These are phyloP conservation scores for Tiliacea aurago DNA, from an alignment of 2,888 invertebrate genomes.

Conservation along the genomic window DNA sequence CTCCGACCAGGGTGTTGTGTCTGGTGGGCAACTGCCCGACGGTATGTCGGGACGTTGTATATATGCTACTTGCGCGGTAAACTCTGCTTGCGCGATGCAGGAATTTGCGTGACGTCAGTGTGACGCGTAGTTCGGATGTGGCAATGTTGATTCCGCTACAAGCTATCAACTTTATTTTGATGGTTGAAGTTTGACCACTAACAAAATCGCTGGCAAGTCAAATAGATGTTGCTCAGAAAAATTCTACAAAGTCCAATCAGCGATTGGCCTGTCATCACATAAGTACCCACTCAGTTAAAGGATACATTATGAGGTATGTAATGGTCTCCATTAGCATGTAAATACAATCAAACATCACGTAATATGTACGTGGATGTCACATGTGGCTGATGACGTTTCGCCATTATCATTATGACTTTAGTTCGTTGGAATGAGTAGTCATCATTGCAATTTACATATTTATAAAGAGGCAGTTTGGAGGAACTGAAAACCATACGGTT, in stretches of 20 bases:
- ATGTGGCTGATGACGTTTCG: conserved; percentile 28
- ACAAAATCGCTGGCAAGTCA: neutral
- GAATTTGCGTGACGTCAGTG: no score
- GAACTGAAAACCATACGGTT: neutral
- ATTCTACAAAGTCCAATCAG: conserved; percentile 10
- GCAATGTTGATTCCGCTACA: no score
- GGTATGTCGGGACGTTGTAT: no score
- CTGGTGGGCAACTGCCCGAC: no score
- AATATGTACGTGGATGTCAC: neutral
- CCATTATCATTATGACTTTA: conserved; percentile 30
- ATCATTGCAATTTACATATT: conserved; percentile 8
- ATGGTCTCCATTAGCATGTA: conserved; percentile 40
- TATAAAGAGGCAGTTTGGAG: neutral
- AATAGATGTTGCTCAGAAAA: conserved; percentile 2
- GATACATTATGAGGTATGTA: conserved; percentile 28
- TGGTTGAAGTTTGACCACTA: neutral
- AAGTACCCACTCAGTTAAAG: conserved; percentile 27
- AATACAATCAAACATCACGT: conserved; percentile 35
- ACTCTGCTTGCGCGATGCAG: no score
- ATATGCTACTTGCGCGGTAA: no score
- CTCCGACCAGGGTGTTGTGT: no score
- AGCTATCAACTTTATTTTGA: neutral
- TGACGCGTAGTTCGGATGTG: no score
- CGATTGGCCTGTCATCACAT: conserved; percentile 7
- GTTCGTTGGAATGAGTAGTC: conserved; percentile 2